A percentile compares a stretch with the other conserved stretches of the same genome.
phyloP scores from a whole-genome alignment of 35 echinoderm and acorn worm genomes.

The Patiria miniata region DNA sequence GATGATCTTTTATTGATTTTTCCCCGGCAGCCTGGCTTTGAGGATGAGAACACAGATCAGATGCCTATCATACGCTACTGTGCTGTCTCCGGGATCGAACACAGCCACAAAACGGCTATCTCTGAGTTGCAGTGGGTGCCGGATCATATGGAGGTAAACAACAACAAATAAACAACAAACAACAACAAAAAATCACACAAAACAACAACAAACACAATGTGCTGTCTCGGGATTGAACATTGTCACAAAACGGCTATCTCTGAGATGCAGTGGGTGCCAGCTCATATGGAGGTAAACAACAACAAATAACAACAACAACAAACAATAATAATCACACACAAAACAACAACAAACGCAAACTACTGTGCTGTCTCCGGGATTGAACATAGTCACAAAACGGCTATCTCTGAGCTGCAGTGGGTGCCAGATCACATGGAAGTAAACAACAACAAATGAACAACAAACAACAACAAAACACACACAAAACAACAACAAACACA shows the following conservation, averaged over 20 bases:
- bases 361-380: slow-evolving; percentile 96
- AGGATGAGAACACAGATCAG: slow-evolving; percentile 91
- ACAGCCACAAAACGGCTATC: slow-evolving; percentile 83
- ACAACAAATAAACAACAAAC: not conserved
- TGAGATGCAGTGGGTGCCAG: slow-evolving; percentile 78
- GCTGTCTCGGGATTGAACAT: no score
- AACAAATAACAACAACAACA: no score
- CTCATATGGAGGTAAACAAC: slow-evolving; percentile 71
- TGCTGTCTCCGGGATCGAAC: slow-evolving; percentile 89
- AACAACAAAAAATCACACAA: not conserved
- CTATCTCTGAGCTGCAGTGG: slow-evolving; percentile 88
- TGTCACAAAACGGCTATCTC: slow-evolving; percentile 58
- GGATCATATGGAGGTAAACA: slow-evolving; percentile 95
- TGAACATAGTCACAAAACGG: slow-evolving; percentile 86
- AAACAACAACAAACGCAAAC: no score
- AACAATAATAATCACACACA: no score
- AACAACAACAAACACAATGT: no score
- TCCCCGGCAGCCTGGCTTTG: slow-evolving; percentile 86
- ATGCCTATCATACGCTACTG: slow-evolving; percentile 92
- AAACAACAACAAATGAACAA: slow-evolving; percentile 14
- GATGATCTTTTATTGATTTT: not conserved
- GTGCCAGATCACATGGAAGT: slow-evolving; percentile 98
- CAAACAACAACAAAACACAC: not conserved
- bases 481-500: not conserved
- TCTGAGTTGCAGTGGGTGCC: slow-evolving; percentile 92